Evolutionary conservation across 2,888 invertebrate genomes (phyloP).

Genomic region (Agonopterix arenella): DNA sequence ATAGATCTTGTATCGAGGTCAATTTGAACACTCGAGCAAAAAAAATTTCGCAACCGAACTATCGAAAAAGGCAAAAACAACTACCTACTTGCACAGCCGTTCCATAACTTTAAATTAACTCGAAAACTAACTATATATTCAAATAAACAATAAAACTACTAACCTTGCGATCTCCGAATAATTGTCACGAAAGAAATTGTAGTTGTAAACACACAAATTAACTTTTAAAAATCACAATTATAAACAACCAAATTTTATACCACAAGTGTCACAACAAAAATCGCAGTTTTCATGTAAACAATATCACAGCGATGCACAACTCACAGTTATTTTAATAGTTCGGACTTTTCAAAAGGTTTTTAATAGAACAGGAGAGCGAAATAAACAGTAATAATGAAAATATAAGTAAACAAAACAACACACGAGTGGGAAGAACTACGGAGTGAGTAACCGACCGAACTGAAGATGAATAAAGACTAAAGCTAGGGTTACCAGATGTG

Average conservation of each 20-base stretch:
- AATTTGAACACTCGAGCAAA: slow-evolving; percentile 26
- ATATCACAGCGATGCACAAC: slow-evolving; percentile 45
- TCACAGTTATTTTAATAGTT: slow-evolving; percentile 11
- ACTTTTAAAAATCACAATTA: slow-evolving; percentile 21
- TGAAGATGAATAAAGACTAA: slow-evolving; percentile 8
- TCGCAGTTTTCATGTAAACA: slow-evolving; percentile 14
- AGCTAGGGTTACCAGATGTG: too few species aligned
- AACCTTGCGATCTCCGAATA: neutral
- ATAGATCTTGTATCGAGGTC: slow-evolving; percentile 37
- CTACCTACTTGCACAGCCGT: slow-evolving; percentile 9
- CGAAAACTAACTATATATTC: slow-evolving; percentile 8
- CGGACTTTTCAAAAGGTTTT: too few species aligned
- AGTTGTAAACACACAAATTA: slow-evolving; percentile 5
- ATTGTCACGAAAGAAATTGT: neutral
- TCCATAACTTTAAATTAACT: slow-evolving; percentile 1
- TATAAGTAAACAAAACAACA: slow-evolving; percentile 27
- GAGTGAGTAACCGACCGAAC: slow-evolving; percentile 21
- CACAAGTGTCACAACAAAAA: slow-evolving; percentile 11
- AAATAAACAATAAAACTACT: neutral
- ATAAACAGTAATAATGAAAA: slow-evolving; percentile 11
- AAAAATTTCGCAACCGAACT: slow-evolving; percentile 43
- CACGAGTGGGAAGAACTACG: slow-evolving; percentile 16
- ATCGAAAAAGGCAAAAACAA: slow-evolving; percentile 38
- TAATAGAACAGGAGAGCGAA: slow-evolving; percentile 2
- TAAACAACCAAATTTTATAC: slow-evolving; percentile 28